Conservation (phyloP, 2,797 vertebrate genomes). For the Phaenicophaeus curvirostris region DNA sequence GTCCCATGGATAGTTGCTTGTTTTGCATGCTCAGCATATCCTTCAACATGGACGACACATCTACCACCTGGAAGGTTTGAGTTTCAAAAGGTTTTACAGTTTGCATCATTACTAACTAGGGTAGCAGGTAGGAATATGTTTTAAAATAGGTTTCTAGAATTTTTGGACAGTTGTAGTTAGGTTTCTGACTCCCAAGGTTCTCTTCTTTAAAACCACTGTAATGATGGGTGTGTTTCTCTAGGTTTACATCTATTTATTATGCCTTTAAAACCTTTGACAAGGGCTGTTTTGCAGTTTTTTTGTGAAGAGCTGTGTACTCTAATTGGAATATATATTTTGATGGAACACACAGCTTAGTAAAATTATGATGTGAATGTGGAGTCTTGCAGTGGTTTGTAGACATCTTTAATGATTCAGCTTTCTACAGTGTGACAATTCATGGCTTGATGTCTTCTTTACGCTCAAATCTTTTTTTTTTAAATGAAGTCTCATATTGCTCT, state of each 20-base stretch:
- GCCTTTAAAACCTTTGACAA: not conserved
- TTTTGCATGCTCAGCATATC: not conserved
- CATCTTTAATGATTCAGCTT: not conserved
- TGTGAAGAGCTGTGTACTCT: not conserved
- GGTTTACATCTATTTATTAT: not conserved
- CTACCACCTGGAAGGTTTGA: not conserved
- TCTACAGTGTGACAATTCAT: not conserved
- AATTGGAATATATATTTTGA: not conserved
- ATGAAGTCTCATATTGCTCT: not conserved
- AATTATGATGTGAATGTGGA: not conserved
- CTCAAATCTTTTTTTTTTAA: not conserved
- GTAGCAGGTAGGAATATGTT: rapidly evolving
- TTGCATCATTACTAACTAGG: not conserved
- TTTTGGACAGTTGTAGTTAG: not conserved
- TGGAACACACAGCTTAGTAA: not conserved
- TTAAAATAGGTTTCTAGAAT: not conserved
- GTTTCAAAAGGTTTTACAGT: not conserved
- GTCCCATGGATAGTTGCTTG: not conserved
- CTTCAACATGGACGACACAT: not conserved
- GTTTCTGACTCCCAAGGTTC: not conserved
- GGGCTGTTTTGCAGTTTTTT: not conserved
- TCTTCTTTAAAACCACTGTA: not conserved
- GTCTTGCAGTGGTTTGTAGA: not conserved
- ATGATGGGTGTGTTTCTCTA: not conserved
- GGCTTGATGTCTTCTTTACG: not conserved